These are phyloP conservation scores for Strongylocentrotus purpuratus DNA, from an alignment of 35 echinoderm and acorn worm species.

Conservation along the genomic window DNA sequence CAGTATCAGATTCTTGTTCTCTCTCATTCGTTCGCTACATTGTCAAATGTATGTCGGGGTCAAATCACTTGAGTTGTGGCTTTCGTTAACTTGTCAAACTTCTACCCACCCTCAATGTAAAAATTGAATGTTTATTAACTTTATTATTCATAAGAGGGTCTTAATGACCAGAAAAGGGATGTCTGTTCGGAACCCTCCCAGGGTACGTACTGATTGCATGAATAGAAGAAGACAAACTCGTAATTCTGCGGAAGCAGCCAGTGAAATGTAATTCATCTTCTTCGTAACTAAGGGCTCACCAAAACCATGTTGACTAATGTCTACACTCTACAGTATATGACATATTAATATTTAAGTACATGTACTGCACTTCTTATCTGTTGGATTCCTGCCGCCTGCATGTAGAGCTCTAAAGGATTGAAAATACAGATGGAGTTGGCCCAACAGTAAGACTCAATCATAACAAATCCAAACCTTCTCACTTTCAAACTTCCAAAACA, in stretches of 20 bases:
- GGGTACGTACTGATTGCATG: not conserved
- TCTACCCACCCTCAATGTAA: not conserved
- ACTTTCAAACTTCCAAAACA: no score
- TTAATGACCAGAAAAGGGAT: not conserved
- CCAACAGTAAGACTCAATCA: no score
- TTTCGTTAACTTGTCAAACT: not conserved
- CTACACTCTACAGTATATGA: not conserved
- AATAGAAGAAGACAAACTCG: not conserved
- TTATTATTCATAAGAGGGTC: not conserved
- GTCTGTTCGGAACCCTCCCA: not conserved
- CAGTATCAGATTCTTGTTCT: not conserved
- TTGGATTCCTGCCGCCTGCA: no score
- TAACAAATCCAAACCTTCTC: no score
- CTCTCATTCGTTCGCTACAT: not conserved
- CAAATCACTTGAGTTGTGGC: not conserved
- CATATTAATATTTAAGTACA: not conserved
- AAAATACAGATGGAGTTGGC: no score
- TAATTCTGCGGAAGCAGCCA: not conserved
- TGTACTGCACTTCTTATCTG: no score
- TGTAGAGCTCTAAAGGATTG: no score
- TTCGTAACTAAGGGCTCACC: not conserved
- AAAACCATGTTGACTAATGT: not conserved
- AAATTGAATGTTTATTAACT: not conserved
- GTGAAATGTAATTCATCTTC: not conserved
- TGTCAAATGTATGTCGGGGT: not conserved